Base-by-base conservation (phyloP, 1,140 invertebrate species). In the Panagrolaimus sp. region DNA sequence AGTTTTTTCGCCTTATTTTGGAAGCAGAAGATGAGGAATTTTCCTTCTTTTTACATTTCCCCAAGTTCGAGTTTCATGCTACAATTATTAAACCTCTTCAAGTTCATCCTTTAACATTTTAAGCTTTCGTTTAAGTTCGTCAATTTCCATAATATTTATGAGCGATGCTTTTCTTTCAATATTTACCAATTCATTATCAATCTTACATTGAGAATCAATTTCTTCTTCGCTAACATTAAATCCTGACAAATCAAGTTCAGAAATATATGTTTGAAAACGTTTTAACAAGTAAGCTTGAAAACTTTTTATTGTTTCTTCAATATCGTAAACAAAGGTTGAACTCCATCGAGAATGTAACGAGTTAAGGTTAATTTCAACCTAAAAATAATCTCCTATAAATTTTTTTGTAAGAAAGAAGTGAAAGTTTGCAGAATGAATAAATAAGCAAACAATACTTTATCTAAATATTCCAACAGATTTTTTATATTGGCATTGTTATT, bases 361-460 rank as follows among this genome's bases (percentile, higher is more conserved):
- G n/a, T 57, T 57, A 27, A 57, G 51, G 51, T 57, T 20, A 25
- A 20, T 20, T 57, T 57, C 51, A n/a, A 57, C 51, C 51, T 57
- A 25, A 57, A 57, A 57, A 57, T 20, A 25, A n/a, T 16, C 3
- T 20, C 51, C 9, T 5, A 38, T 7, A 38, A 38, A 4, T 38
- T 2, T 38, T 38, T 38, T 2, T 7, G 7, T 4, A 38, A 38
- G 7, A 38, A 38, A 38, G 31, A 38, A 38, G 31, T 2, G 31
- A 7, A 38, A 38, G 31, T 38, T 38, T 38, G 31, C 31, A 38
- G 31, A 38, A 38, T 38, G 31, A 38, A 38, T 38, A 38, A 38
- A 4, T 38, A 38, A 38, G 31, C 20, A 27, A 20, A 27, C 51
- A 27, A 25, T 57, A 57, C 51, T 27, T 57, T 57, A 16, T 57